Evolutionary conservation across 2,797 vertebrate species (phyloP), one percentile per base, ranked within the genome.

Genomic region (Esox lucius): DNA sequence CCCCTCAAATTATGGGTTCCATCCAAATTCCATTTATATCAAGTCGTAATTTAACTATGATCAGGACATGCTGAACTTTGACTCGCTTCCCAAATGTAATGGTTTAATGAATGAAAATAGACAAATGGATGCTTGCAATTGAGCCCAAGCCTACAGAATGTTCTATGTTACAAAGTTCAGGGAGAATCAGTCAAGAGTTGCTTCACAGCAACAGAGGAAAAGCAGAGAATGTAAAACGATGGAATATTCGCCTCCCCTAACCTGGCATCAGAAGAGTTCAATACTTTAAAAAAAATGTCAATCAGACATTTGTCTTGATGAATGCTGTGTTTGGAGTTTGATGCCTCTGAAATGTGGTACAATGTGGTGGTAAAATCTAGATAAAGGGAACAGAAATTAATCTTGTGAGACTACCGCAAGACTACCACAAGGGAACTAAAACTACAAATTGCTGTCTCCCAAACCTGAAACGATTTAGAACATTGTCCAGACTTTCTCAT

Each of bases 401-500:
- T 91, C 83, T 85, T 53, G 76, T 76, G 49, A 81, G 79, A 72
- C 71, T 80, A 78, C 42, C 9, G 42, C 42, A 46, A 81, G 80
- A 72, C 71, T 81, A 81, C 78, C 73, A 22, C 83, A 70, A 76
- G 85, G 83, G 82, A 85, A 83, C 83, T 76, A 6, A 78, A 77
- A 67, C 69, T 81, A 79, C 71, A 82, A 75, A 88, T 80, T 83
- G 83, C 87, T 83, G 83, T 89, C 85, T 81, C 87, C 87, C 80
- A 75, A 53, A 75, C 76, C 85, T 75, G 79, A 91, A 79, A 70
- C 84, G 89, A 85, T 87, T 86, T 71, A 84, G 90, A 88, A 90
- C 87, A 87, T 79, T 88, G 86, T 91, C 87, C 90, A 90, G 89
- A 88, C 86, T 77, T 87, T 91, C 84, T 91, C 82, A 87, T 89